phyloP scores from a whole-genome alignment of 2,113 vertebrate species.

The Amblyopsis rosae region DNA sequence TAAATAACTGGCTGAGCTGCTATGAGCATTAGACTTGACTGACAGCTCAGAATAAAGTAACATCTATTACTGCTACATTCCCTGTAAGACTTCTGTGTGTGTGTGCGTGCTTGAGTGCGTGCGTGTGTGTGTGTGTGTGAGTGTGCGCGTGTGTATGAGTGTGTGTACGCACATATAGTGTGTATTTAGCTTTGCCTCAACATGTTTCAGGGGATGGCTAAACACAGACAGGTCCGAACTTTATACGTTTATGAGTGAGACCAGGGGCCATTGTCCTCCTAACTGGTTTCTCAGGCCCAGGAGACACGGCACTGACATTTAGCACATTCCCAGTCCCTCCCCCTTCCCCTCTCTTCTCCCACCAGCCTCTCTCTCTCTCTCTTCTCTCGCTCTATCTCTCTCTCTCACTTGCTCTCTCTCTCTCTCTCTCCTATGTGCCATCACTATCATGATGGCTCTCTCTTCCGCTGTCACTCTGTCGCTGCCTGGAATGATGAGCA shows the following conservation, averaged over 20 bases:
- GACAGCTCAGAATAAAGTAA: slow-evolving; percentile 49
- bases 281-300: slow-evolving; percentile 68
- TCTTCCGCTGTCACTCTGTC: slow-evolving; percentile 52
- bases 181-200: slow-evolving; percentile 24
- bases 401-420: slow-evolving; percentile 20
- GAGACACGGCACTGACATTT: slow-evolving; percentile 76
- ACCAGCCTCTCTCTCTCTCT: slow-evolving; percentile 12
- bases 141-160: slow-evolving; percentile 25
- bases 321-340: slow-evolving; percentile 37
- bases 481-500: slow-evolving; percentile 43
- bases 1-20: neutral
- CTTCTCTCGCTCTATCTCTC: neutral
- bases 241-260: slow-evolving; percentile 66
- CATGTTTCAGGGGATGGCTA: slow-evolving; percentile 35
- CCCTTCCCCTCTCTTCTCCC: slow-evolving; percentile 19
- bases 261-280: slow-evolving; percentile 71
- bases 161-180: neutral
- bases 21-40: slow-evolving; percentile 23
- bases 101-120: slow-evolving; percentile 2
- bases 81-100: neutral
- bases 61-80: neutral
- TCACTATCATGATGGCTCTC: slow-evolving; percentile 23
- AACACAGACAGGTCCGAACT: slow-evolving; percentile 46
- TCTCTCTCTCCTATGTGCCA: slow-evolving; percentile 31
- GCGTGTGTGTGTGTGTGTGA: slow-evolving; percentile 14